These are phyloP conservation scores for Deroplatys truncata DNA, from an alignment of 2,888 invertebrate species.

Conservation along the genomic window DNA sequence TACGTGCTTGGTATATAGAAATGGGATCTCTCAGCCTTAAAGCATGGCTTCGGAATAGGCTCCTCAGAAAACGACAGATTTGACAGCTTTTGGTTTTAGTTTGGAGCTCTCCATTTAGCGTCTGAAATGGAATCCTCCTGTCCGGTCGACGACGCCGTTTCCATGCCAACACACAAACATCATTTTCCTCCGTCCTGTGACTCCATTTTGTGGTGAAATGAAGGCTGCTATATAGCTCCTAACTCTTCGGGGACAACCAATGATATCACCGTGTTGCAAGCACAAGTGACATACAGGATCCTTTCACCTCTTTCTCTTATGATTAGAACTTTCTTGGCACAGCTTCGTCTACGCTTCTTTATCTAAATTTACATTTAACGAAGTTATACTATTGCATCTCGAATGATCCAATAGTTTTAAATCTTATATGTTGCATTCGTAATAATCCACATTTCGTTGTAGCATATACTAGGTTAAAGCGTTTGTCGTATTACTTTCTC, in stretches of 20 bases:
- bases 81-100: slow-evolving; percentile 20
- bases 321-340: not conserved
- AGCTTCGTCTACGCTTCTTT: no score
- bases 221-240: slow-evolving; percentile 2
- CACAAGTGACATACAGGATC: not conserved
- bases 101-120: slow-evolving; percentile 16
- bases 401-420: no score
- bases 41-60: no score
- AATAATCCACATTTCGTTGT: no score
- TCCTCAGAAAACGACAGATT: slow-evolving; percentile 20
- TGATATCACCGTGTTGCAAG: not conserved
- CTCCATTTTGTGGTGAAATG: slow-evolving; percentile 16
- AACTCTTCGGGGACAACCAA: slow-evolving; percentile 9
- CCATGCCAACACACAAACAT: slow-evolving; percentile 23
- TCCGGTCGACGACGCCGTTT: slow-evolving; percentile 10
- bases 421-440: no score
- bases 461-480: no score
- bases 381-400: no score
- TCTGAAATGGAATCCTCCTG: slow-evolving; percentile 21
- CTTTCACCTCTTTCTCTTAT: no score
- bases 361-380: no score
- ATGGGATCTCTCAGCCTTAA: not conserved
- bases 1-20: not conserved
- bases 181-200: slow-evolving; percentile 3
- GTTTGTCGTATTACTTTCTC: no score